Percentiles rank a stretch among this genome's conserved stretches.
phyloP scores from a whole-genome alignment of 2,113 vertebrate species.

The Hydrolagus affinis region DNA sequence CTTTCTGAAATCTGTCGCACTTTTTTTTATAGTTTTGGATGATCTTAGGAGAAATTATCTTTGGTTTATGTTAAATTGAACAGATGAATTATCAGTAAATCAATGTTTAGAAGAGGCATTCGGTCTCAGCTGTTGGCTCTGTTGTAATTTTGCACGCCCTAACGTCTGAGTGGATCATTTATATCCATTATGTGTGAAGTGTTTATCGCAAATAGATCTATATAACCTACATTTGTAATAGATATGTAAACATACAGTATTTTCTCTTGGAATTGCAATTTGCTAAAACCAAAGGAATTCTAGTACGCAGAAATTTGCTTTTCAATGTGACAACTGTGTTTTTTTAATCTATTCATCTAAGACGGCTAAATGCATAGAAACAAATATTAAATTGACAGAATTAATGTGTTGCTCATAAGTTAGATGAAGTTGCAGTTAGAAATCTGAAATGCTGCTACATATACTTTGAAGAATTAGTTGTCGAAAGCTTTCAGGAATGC shows the following conservation, averaged over 20 bases:
- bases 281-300: background rate
- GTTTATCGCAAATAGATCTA: background rate
- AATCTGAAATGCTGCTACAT: background rate
- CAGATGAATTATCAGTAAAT: constrained; percentile 6
- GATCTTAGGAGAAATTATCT: background rate
- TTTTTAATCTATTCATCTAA: background rate
- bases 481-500: background rate
- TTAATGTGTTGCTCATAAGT: background rate
- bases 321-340: background rate
- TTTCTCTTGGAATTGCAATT: background rate
- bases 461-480: background rate
- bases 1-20: background rate
- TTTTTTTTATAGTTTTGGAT: constrained; percentile 22
- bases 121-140: background rate
- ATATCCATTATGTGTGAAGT: background rate
- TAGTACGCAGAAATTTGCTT: background rate
- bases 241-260: background rate
- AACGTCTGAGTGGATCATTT: background rate
- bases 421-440: background rate
- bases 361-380: background rate
- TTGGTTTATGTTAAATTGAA: constrained; percentile 16
- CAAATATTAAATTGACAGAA: background rate
- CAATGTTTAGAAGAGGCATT: background rate
- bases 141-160: background rate
- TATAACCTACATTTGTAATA: constrained; percentile 13